Percentiles rank a stretch among this genome's conserved stretches.
phyloP scores from a whole-genome alignment of 2,888 invertebrate genomes.

The Rhamphomyia laevipes region DNA sequence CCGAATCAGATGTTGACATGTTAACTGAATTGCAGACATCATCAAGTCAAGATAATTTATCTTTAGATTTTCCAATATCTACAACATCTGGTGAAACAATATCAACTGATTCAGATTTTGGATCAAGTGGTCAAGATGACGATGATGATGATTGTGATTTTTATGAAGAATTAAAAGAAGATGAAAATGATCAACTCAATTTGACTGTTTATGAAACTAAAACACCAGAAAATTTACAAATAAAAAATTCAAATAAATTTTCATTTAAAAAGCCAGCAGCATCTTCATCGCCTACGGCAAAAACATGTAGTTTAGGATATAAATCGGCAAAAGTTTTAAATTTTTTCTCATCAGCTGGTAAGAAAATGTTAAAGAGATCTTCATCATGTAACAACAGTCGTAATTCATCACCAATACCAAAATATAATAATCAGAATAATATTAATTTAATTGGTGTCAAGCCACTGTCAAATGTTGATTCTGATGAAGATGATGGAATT shows the following conservation, averaged over 20 bases:
- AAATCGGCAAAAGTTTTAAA: conserved; percentile 21
- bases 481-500: conserved; percentile 26
- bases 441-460: background rate
- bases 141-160: background rate
- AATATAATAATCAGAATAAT: conserved; percentile 16
- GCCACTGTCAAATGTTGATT: conserved; percentile 11
- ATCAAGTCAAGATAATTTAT: background rate
- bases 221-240: conserved; percentile 18
- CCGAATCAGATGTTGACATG: background rate
- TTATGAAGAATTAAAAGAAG: background rate
- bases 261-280: background rate
- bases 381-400: conserved; percentile 16
- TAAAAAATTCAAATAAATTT: conserved; percentile 17
- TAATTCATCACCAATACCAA: conserved; percentile 24
- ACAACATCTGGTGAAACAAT: conserved; percentile 3
- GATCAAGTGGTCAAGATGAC: conserved; percentile 19
- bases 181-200: background rate
- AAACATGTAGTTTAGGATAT: background rate
- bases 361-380: conserved; percentile 5
- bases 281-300: background rate
- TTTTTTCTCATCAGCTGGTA: conserved; percentile 28
- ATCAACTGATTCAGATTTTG: conserved; percentile 21
- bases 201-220: conserved; percentile 1
- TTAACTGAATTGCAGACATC: background rate
- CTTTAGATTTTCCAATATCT: background rate